A percentile compares a stretch with the other conserved stretches of the same genome.
Evolutionary conservation across 2,797 vertebrate genomes (phyloP).

Genomic region (Chlorospingus semifuscus): DNA sequence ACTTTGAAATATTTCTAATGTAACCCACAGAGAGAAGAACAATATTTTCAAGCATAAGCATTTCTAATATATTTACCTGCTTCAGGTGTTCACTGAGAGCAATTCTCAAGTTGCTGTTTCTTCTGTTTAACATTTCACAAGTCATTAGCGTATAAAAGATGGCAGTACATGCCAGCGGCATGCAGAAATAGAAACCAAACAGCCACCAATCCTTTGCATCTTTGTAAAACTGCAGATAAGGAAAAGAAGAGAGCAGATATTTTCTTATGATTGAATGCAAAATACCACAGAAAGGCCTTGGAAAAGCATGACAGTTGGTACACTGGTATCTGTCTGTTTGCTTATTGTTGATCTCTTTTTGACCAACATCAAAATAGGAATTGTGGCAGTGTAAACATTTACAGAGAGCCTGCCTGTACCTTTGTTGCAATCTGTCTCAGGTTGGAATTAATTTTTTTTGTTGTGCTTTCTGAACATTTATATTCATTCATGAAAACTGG

Average conservation of each 20-base stretch:
- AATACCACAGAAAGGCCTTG: neutral
- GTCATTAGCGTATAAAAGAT: conserved; percentile 97
- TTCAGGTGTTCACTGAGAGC: conserved; percentile 96
- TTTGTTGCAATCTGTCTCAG: neutral
- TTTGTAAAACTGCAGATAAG: conserved; percentile 81
- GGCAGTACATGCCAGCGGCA: conserved; percentile 89
- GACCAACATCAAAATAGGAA: neutral
- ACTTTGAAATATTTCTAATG: neutral
- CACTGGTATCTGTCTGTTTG: neutral
- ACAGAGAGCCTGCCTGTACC: neutral
- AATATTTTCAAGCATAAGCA: neutral
- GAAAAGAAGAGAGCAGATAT: neutral
- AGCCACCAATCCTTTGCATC: conserved; percentile 96
- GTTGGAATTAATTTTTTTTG: neutral
- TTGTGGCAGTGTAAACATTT: neutral
- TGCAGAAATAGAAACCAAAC: conserved; percentile 95
- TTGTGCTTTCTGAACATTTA: neutral
- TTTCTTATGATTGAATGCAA: neutral
- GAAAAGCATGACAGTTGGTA: neutral
- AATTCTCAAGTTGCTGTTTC: conserved; percentile 92
- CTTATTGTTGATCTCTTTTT: neutral
- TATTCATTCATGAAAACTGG: neutral
- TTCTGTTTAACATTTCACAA: conserved; percentile 92
- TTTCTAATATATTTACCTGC: conserved; percentile 81
- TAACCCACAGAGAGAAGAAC: neutral